Evolutionary conservation across 2,113 vertebrate genomes (phyloP).

Genomic region (Suricata suricatta): DNA sequence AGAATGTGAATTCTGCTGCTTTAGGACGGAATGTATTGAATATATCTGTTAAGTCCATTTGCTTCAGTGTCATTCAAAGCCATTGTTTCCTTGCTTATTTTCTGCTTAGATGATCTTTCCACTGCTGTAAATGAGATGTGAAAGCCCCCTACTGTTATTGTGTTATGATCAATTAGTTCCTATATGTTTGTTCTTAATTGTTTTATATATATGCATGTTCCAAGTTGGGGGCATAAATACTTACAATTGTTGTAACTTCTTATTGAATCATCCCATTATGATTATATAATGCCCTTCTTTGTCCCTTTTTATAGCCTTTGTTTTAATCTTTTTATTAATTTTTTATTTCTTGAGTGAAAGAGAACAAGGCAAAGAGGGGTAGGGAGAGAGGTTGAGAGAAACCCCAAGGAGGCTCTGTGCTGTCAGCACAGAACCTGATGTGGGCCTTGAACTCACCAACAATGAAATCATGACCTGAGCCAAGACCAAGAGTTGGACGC

Average conservation of each 20-base stretch:
- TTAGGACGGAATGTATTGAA: neutral
- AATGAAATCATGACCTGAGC: too few species aligned
- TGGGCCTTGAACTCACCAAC: too few species aligned
- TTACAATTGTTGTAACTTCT: neutral
- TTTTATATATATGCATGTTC: neutral
- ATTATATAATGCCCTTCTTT: neutral
- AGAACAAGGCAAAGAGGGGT: too few species aligned
- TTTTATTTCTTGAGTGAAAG: too few species aligned
- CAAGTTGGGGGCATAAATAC: neutral
- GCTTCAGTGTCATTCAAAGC: neutral
- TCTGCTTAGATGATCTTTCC: neutral
- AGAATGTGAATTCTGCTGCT: neutral
- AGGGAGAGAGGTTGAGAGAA: too few species aligned
- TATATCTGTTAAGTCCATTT: neutral
- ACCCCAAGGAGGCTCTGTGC: too few species aligned
- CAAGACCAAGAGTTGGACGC: too few species aligned
- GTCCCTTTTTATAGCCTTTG: neutral
- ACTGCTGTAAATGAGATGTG: neutral
- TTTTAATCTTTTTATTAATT: neutral
- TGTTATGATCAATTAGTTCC: neutral
- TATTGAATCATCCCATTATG: neutral
- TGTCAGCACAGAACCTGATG: too few species aligned
- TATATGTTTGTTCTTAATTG: neutral
- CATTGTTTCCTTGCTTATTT: neutral
- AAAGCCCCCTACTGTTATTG: neutral